Evolutionary conservation across 2,888 invertebrate species (phyloP), one percentile per base, ranked within the genome.

Genomic region (Anticlea derivata): DNA sequence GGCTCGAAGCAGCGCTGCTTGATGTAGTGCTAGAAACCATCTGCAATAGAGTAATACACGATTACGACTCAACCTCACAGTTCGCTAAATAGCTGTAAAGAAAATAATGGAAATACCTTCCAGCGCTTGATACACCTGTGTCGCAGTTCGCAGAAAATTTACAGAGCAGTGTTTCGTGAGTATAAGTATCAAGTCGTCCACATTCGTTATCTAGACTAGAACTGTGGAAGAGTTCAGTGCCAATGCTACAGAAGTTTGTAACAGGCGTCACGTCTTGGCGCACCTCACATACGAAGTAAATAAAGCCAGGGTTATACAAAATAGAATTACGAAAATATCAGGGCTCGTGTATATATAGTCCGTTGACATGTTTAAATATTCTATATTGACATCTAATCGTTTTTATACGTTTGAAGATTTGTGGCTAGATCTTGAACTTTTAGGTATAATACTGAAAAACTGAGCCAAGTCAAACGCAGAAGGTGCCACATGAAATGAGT

Each of bases 1-100:
- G 92, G 80, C 85, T 93, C 53, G 92, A 91, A 63, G 92, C 88
- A 62, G 91, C 93, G 67, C 92, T 93, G 75, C 92, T 92, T 45
- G 91, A 92, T 54, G 93, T 92, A 39, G 92, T 91, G 74, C 93
- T 94, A 65, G 93, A 90, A 49, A 90, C 90, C 91, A 91, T 86
- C 86, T 86, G 73, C 26, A 70, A 74, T 63, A 55, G 50, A 63
- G 55, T 49, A 38, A 63, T 22, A 47, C 11, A 8, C 22, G 39
- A 27, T 23, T 47, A 51, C 23, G 23, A 17, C 24, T 37, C 39
- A 8, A 35, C 12, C 10, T 26, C 39, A 17, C 29, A 39, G 12
- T 20, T 23, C 20, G 17, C 33, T 22, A 27, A 39, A 27, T 30
- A 10, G 2, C 23, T 30, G 11, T 31, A 30, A 34, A 30, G 7